A percentile compares a stretch with the other conserved stretches of the same genome.
Conservation (phyloP, 2,797 vertebrate genomes). For the Clarias pachynema region DNA sequence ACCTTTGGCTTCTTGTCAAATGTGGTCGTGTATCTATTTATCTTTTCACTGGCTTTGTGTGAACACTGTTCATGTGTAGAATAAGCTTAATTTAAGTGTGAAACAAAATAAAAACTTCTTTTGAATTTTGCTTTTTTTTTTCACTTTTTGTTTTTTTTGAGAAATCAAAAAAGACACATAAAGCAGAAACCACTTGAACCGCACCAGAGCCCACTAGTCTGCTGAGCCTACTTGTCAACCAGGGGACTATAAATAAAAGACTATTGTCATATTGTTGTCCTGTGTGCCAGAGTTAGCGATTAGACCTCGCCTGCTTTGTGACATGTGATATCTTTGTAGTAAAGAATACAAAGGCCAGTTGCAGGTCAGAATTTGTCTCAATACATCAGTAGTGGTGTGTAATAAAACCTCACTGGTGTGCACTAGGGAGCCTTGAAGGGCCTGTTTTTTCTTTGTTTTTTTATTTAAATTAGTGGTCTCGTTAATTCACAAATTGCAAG, state of each 20-base stretch:
- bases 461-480: neutral
- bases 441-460: neutral
- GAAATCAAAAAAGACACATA: neutral
- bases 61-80: neutral
- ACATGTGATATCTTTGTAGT: neutral
- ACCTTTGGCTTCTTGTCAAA: neutral
- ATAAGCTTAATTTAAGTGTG: neutral
- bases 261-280: neutral
- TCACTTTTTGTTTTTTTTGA: too few species aligned
- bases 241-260: neutral
- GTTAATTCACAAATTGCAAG: neutral
- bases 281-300: neutral
- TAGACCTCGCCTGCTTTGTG: neutral
- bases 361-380: conserved; percentile 3
- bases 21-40: neutral
- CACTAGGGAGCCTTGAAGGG: neutral
- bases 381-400: neutral
- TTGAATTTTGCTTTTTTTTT: too few species aligned
- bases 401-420: neutral
- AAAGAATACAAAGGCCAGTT: neutral
- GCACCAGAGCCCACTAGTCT: neutral
- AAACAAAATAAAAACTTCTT: neutral
- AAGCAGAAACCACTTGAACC: neutral
- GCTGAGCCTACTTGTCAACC: neutral
- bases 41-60: neutral